Base-by-base conservation (phyloP, 2,113 vertebrate species). In the Chitala chitala region DNA sequence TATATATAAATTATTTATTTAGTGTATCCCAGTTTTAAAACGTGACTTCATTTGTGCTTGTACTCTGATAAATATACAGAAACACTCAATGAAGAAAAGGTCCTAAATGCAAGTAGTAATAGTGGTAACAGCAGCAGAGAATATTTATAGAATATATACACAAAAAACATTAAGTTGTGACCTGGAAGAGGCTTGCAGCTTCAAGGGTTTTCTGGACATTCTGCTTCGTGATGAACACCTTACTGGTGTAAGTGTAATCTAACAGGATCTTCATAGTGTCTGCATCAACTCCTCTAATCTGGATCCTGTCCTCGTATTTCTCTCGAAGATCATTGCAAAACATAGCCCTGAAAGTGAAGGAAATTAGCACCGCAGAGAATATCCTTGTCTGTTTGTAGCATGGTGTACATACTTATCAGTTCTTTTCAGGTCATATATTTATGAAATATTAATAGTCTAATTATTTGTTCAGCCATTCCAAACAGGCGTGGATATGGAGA, bases 171-270 rank as follows among this genome's bases (percentile, higher is more conserved):
- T 22, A 13, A 20, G 6, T 5, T 31, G 33, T 88, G 80, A 98
- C 96, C 94, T 99, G 96, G 79, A 98, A 98, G 54, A 98, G 95
- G 79, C 94, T 94, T 78, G 95, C 95, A 0, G 96, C 96, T 82
- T 99, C 96, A 22, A 99, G 89, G 51, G 94, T 88, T 70, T 89
- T 91, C 87, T 98, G 95, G 22, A 99, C 95, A 0, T 98, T 99
- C 50, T 94, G 86, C 78, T 93, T 94, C 73, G 95, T 98, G 82
- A 99, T 94, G 48, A 93, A 84, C 15, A 92, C 91, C 83, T 88
- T 92, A 87, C 96, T 96, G 78, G 95, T 99, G 72, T 99, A 99
- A 0, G 96, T 96, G 71, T 99, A 99, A 81, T 95, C 93, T 86
- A 99, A 82, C 5, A 99, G 93, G 9, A 86, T 91, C 40, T 85